These are phyloP conservation scores for Phylloscopus collybita DNA, from an alignment of 2,797 vertebrate genomes.

Conservation along the genomic window DNA sequence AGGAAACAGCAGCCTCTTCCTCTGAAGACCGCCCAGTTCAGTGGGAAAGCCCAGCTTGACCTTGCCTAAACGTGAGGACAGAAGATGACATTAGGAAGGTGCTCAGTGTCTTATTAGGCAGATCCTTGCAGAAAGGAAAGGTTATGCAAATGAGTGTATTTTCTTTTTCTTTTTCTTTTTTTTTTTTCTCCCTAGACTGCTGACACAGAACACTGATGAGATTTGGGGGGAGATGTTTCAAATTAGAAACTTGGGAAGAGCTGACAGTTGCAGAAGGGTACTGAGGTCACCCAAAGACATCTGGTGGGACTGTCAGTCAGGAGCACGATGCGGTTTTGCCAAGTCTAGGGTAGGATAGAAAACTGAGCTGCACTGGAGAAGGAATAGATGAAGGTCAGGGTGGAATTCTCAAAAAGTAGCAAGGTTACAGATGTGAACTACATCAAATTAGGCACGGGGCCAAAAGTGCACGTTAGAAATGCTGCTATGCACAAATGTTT, in stretches of 20 bases:
- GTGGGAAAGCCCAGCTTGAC: not conserved
- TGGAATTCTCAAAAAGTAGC: constrained; percentile 3
- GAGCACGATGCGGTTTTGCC: not conserved
- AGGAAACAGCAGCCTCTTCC: not conserved
- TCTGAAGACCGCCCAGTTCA: not conserved
- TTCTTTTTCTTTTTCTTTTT: too few species aligned
- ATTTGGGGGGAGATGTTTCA: constrained; percentile 21
- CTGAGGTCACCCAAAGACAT: constrained; percentile 26
- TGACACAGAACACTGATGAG: constrained; percentile 20
- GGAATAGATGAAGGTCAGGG: not conserved
- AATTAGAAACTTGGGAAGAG: constrained; percentile 25
- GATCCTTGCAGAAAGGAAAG: not conserved
- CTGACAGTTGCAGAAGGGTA: constrained; percentile 20
- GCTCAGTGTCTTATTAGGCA: not conserved
- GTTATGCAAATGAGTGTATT: not conserved
- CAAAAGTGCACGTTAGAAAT: not conserved
- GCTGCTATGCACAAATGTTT: not conserved
- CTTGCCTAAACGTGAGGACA: not conserved
- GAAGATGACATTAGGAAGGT: not conserved
- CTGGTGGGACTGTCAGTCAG: constrained; percentile 37
- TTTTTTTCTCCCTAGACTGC: not conserved
- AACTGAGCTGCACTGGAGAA: not conserved
- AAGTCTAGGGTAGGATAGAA: not conserved
- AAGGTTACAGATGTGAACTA: constrained; percentile 6
- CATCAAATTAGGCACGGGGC: not conserved